Base-by-base conservation (phyloP, 2,113 vertebrate genomes). In the Uropsilus gracilis region DNA sequence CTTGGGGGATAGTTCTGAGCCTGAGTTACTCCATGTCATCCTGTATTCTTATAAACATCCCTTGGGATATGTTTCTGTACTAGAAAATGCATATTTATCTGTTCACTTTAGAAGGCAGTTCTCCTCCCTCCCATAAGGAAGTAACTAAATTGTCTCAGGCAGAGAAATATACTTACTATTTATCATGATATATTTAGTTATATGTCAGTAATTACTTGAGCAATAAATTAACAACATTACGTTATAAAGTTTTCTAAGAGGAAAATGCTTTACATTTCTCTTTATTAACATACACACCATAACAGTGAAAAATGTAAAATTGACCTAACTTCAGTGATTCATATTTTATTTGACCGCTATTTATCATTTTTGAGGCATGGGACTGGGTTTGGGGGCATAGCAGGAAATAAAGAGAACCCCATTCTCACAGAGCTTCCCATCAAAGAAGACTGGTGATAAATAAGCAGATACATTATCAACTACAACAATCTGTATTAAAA, bases 1-100 rank as follows among this genome's bases (percentile, higher is more conserved):
- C 48, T 9, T 1, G 4, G 5, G 26, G 0, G 37, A 39, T 0
- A 4, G 30, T 6, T 39, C 30, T 18, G 0, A 39, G 3, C 32
- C 18, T 24, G 16, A n/a, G 7, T 0, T 0, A 1, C 8, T 17
- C 10, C 11, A 8, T 1, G 17, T 8, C 48, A 66, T n/a, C 55
- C 42, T 37, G 6, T 2, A 4, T n/a, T 6, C 16, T 57, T 13
- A 9, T 11, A 28, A 37, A 17, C 17, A 1, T 28, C 8, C 63
- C 3, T 32, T 50, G 3, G 44, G 44, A 14, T 3, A 6, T 30
- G 24, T 78, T 44, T 50, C 78, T 86, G 0, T 37, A 9, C 28
- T 34, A 53, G 59, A 66, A 93, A 59, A 57, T 20, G 22, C 44
- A 32, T 5, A 10, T 10, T 69, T 34, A n/a, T 75, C 71, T 80